Conservation (phyloP, 2,888 invertebrate species). For the Lomographa bimaculata region DNA sequence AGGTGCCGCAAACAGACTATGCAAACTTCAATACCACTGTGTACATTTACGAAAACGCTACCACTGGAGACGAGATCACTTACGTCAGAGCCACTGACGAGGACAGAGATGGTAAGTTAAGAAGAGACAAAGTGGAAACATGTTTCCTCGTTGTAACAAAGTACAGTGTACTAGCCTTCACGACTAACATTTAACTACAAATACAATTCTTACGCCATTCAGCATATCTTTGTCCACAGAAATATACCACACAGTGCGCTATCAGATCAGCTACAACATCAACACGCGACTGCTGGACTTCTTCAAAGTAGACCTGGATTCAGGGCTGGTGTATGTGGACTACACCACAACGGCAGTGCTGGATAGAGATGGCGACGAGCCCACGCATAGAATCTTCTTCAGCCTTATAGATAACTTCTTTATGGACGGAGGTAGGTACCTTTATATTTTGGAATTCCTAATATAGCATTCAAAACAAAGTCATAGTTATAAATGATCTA, state of each 20-base stretch:
- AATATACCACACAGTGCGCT: conserved; percentile 79
- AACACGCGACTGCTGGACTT: conserved; percentile 67
- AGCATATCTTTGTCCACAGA: conserved; percentile 44
- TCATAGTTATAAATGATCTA: too few species aligned
- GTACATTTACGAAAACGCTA: conserved; percentile 77
- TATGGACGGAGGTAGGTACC: conserved; percentile 61
- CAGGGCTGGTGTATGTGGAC: conserved; percentile 72
- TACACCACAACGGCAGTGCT: conserved; percentile 67
- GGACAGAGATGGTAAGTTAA: conserved; percentile 80
- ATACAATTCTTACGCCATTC: too few species aligned
- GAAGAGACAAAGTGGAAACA: too few species aligned
- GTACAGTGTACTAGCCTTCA: too few species aligned
- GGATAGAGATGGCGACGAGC: conserved; percentile 77
- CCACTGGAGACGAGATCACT: conserved; percentile 59
- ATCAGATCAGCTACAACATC: conserved; percentile 75
- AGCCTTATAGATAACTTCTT: conserved; percentile 80
- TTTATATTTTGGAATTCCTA: too few species aligned
- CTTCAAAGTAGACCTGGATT: conserved; percentile 75
- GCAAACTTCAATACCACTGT: conserved; percentile 53
- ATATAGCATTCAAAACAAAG: too few species aligned
- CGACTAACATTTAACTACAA: too few species aligned
- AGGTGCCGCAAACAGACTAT: conserved; percentile 68
- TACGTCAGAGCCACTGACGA: conserved; percentile 70
- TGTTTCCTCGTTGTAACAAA: too few species aligned
- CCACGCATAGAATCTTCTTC: conserved; percentile 71